Base-by-base conservation (phyloP, 2,888 invertebrate genomes). In the Leptinotarsa haldemani region DNA sequence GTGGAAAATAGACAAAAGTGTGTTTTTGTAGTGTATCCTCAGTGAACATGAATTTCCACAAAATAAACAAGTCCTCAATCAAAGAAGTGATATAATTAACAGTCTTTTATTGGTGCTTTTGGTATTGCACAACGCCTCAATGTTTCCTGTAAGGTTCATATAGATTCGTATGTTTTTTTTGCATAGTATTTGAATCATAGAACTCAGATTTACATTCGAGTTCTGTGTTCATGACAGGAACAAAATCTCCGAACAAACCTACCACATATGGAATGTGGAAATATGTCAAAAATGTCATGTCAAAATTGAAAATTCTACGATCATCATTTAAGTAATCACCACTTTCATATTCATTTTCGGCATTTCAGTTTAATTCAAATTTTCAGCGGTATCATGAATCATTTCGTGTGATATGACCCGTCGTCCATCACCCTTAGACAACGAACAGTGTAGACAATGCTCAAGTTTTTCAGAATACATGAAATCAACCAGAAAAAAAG, bases 381-480 rank as follows among this genome's bases (percentile, higher is more conserved):
- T 75, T 74, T 70, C 75, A 73, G 74, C 73, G 66, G 67, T 78
- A 75, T 74, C 77, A 79, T 80, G 78, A 74, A 73, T 67, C 61
- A 71, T 65, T 74, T 71, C 64, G 50, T 73, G 73, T 80, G 74
- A 80, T 75, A 87, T 87, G 87, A 83, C 85, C 77, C 84, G 85
- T 48, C 84, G 86, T 74, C 81, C 84, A 71, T 85, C 86, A 70
- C 86, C 85, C 65, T 80, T 87, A 81, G 87, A 88, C 73, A 85
- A 85, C 70, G 87, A 87, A 79, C 86, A 85, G 79, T 88, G 87
- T 78, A 84, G 86, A 70, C 85, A 85, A 77, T 88, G 88, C 78
- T 83, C 86, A 12, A 87, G 86, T 80, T 88, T 88, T 79, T 82
- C 84, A 40, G 87, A 88, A 79, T 88, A 87, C 78, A 82, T 86